These are phyloP conservation scores for Nyctereutes procyonoides DNA, from an alignment of 2,113 vertebrate genomes.

Conservation along the genomic window DNA sequence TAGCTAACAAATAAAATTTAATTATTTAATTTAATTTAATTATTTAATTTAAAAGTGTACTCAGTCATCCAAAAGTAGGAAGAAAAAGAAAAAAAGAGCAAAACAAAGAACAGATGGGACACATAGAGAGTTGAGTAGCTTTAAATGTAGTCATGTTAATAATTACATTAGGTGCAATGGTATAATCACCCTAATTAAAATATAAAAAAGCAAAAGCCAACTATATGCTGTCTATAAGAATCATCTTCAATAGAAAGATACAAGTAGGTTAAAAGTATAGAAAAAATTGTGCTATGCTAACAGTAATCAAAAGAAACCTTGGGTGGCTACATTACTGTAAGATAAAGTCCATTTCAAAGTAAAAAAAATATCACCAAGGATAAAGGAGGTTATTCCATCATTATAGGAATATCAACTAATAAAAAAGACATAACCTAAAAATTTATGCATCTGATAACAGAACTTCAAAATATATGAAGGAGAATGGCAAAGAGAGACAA, in stretches of 20 bases:
- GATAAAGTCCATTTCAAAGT: neutral
- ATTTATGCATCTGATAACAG: neutral
- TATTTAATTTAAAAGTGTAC: neutral
- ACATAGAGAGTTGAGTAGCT: neutral
- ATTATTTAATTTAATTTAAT: no score
- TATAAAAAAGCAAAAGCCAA: neutral
- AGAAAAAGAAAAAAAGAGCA: neutral
- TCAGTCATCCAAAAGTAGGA: neutral
- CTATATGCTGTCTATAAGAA: neutral
- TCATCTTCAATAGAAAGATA: neutral
- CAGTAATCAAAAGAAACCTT: neutral
- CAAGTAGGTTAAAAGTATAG: neutral
- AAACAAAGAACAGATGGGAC: neutral
- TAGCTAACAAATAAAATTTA: neutral
- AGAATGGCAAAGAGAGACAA: neutral
- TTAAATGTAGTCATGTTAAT: neutral
- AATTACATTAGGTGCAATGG: neutral
- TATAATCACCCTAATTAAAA: neutral
- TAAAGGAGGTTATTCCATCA: neutral
- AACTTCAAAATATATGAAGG: neutral
- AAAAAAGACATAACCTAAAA: neutral
- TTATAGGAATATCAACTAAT: neutral
- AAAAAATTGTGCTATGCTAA: neutral
- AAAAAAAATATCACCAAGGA: neutral
- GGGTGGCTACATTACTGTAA: neutral